phyloP scores from a whole-genome alignment of 2,113 vertebrate genomes.

The Cisticola juncidis region DNA sequence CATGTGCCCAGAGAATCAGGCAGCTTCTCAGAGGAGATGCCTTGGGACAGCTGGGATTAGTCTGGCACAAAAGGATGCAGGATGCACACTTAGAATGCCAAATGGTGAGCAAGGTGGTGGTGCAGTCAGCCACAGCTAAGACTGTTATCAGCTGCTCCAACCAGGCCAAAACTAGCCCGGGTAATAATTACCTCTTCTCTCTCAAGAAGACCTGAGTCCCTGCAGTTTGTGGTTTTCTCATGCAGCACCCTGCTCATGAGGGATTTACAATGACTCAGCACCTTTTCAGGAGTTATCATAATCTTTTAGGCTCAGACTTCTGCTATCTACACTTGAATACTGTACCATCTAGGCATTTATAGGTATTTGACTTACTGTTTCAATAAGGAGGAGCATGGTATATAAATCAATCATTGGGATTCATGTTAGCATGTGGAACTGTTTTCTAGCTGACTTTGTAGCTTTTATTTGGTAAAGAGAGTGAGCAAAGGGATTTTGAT shows the following conservation, averaged over 20 bases:
- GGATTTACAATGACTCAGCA: not conserved
- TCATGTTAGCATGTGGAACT: not conserved
- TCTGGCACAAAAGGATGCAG: not conserved
- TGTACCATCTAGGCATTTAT: not conserved
- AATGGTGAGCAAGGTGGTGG: accelerated
- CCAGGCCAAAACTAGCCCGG: not conserved
- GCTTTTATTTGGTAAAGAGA: not conserved
- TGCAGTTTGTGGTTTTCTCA: not conserved
- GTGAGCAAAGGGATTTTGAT: not conserved
- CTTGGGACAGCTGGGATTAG: not conserved
- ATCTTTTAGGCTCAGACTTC: not conserved
- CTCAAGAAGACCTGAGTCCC: not conserved
- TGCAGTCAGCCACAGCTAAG: not conserved
- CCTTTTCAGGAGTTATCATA: not conserved
- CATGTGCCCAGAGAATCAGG: not conserved
- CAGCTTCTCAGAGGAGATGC: not conserved
- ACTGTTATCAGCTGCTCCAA: not conserved
- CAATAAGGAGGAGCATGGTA: not conserved
- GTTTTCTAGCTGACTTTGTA: not conserved
- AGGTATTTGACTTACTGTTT: not conserved
- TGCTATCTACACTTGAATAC: not conserved
- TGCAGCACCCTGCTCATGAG: accelerated
- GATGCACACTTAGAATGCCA: not conserved
- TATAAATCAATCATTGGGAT: not conserved
- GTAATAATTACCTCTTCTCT: not conserved